Conservation (phyloP, 1,140 invertebrate genomes). For the Aphaenogaster rudis region DNA sequence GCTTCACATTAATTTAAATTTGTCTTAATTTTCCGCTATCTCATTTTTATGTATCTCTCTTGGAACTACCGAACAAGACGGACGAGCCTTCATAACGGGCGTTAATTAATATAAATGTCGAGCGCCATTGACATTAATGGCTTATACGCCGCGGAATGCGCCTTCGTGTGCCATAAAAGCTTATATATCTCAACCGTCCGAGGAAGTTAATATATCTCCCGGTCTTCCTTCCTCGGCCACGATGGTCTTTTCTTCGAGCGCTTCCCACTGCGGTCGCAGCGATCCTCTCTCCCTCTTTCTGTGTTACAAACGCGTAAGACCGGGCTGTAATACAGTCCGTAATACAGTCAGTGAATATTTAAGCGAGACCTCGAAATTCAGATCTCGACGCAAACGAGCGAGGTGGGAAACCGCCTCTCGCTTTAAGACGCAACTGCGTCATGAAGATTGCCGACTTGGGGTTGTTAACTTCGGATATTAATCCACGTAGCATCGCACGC, state of each 20-base stretch:
- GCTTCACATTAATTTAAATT: not conserved
- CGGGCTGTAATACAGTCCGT: conserved; percentile 5
- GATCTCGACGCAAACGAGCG: conserved; percentile 7
- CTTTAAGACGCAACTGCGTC: conserved; percentile 19
- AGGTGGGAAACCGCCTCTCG: conserved; percentile 7
- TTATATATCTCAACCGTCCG: conserved; percentile 20
- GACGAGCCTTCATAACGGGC: no score
- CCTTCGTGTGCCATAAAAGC: conserved; percentile 24
- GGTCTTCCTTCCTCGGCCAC: conserved; percentile 15
- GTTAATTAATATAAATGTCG: conserved; percentile 40
- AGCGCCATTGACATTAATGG: conserved; percentile 26
- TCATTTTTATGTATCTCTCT: not conserved
- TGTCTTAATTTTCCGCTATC: not conserved
- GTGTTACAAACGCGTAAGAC: conserved; percentile 32
- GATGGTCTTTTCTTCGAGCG: conserved; percentile 8
- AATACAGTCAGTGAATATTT: conserved; percentile 62
- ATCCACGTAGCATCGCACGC: not conserved
- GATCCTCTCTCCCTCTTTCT: not conserved
- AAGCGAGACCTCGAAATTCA: conserved; percentile 48
- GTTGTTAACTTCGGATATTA: conserved; percentile 31
- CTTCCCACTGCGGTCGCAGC: not conserved
- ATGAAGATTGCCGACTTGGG: not conserved
- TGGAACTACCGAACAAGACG: not conserved
- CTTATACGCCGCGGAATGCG: conserved; percentile 14
- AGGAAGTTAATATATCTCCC: conserved; percentile 42